These are phyloP conservation scores for Drosophila borborema DNA, from an alignment of 2,888 invertebrate genomes.

Conservation along the genomic window DNA sequence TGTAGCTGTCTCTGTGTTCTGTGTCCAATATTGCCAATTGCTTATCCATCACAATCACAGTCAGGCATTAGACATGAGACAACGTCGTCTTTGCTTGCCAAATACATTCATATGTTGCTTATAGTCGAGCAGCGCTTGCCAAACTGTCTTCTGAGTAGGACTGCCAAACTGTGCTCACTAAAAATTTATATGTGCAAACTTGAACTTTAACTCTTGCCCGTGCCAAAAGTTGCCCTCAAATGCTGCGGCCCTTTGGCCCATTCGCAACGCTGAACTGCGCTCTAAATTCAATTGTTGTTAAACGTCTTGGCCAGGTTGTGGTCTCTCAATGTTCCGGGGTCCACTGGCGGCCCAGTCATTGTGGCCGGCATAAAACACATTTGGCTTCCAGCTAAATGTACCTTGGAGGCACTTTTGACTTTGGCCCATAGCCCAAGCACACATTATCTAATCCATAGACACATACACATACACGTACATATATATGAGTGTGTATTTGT, in stretches of 20 bases:
- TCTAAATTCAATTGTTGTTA: slow-evolving; percentile 75
- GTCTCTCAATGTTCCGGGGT: slow-evolving; percentile 21
- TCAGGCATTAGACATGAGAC: slow-evolving; percentile 59
- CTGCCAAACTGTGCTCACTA: slow-evolving; percentile 27
- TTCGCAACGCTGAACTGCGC: slow-evolving; percentile 27
- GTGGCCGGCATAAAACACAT: slow-evolving; percentile 40
- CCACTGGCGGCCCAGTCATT: slow-evolving; percentile 21
- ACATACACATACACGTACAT: neutral
- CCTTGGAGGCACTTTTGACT: slow-evolving; percentile 76
- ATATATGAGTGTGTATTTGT: slow-evolving; percentile 8
- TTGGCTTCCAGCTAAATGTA: slow-evolving; percentile 68
- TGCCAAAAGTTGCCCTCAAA: slow-evolving; percentile 9
- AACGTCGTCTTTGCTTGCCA: slow-evolving; percentile 60
- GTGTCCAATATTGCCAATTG: slow-evolving; percentile 70
- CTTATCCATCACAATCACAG: slow-evolving; percentile 79
- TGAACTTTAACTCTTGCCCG: neutral
- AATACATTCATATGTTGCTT: slow-evolving; percentile 11
- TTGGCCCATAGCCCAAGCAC: slow-evolving; percentile 51
- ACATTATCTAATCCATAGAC: slow-evolving; percentile 37
- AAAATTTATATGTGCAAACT: neutral
- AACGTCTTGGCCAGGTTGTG: slow-evolving; percentile 64
- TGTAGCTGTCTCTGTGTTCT: slow-evolving; percentile 19
- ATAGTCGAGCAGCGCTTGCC: neutral
- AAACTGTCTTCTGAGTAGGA: neutral
- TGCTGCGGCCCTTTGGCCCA: neutral